Conservation (phyloP, 2,888 invertebrate genomes). For the Koerneria pararmatus region DNA sequence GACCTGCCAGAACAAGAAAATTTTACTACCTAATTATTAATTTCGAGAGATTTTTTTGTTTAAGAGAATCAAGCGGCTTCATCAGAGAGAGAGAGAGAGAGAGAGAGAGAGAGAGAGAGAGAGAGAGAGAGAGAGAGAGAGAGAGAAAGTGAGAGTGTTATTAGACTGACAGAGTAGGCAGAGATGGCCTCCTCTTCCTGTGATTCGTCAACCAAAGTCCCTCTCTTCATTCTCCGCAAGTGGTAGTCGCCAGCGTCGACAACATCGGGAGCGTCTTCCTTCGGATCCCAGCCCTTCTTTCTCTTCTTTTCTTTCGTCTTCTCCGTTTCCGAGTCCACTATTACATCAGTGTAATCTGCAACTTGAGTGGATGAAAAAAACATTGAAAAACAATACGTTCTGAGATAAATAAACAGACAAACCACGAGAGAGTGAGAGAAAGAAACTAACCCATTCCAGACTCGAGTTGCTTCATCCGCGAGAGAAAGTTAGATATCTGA, state of each 20-base stretch:
- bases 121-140: conserved; percentile 5
- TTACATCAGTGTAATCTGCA: conserved; percentile 19
- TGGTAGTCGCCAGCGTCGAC: conserved; percentile 42
- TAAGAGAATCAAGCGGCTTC: too few species aligned
- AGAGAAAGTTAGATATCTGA: conserved; percentile 47
- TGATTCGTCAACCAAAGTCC: conserved; percentile 23
- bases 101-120: neutral
- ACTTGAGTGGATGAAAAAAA: neutral
- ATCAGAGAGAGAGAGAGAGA: conserved; percentile 2
- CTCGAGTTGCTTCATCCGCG: conserved; percentile 42
- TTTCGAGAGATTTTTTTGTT: too few species aligned
- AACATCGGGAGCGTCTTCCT: conserved; percentile 33
- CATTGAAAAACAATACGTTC: neutral
- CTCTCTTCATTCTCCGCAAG: conserved; percentile 17
- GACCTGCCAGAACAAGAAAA: conserved; percentile 34
- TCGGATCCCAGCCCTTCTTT: conserved; percentile 24
- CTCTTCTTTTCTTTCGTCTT: conserved; percentile 9
- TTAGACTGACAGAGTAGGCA: conserved; percentile 33
- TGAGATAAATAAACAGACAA: neutral
- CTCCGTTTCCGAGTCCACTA: conserved; percentile 12
- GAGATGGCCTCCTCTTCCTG: conserved; percentile 46
- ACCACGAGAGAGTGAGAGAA: neutral
- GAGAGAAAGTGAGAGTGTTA: too few species aligned
- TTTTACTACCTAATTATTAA: too few species aligned
- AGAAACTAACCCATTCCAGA: conserved; percentile 17